Percentiles rank a stretch among this genome's conserved stretches.
These are phyloP conservation scores for Malurus splendens DNA, from an alignment of 2,797 vertebrate genomes.

Conservation along the genomic window DNA sequence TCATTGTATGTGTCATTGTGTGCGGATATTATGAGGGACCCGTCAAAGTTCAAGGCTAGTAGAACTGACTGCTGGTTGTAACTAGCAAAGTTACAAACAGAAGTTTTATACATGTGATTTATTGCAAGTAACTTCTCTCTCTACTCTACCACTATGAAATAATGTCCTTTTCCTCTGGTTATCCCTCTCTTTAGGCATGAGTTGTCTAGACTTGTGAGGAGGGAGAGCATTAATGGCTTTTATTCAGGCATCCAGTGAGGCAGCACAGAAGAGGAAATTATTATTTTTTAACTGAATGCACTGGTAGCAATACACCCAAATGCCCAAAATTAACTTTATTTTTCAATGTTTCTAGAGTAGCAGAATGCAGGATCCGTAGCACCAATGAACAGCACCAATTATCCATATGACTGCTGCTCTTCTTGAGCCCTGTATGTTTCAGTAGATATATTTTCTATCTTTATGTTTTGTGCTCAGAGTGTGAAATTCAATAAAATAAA, in stretches of 20 bases:
- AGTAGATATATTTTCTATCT: neutral
- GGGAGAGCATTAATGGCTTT: neutral
- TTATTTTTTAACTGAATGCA: slow-evolving; percentile 50
- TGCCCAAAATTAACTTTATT: slow-evolving; percentile 30
- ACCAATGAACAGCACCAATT: slow-evolving; percentile 33
- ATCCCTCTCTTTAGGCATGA: neutral
- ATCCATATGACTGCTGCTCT: neutral
- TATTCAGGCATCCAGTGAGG: slow-evolving; percentile 4
- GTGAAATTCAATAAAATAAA: slow-evolving; percentile 14
- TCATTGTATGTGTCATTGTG: neutral
- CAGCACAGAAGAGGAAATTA: slow-evolving; percentile 4
- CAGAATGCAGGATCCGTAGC: neutral
- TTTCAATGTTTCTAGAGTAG: slow-evolving; percentile 17
- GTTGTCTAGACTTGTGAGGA: neutral
- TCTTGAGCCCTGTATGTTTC: neutral
- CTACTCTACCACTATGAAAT: neutral
- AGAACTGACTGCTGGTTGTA: neutral
- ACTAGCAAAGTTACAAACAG: neutral
- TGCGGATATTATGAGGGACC: neutral
- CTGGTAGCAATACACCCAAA: neutral
- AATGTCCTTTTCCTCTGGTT: neutral
- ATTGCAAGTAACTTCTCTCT: neutral
- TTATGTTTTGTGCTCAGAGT: neutral
- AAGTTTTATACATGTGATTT: neutral
- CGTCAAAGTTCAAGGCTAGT: neutral